A percentile compares a stretch with the other conserved stretches of the same genome.
These are phyloP conservation scores for Parambassis ranga DNA, from an alignment of 2,797 vertebrate species.

Conservation along the genomic window DNA sequence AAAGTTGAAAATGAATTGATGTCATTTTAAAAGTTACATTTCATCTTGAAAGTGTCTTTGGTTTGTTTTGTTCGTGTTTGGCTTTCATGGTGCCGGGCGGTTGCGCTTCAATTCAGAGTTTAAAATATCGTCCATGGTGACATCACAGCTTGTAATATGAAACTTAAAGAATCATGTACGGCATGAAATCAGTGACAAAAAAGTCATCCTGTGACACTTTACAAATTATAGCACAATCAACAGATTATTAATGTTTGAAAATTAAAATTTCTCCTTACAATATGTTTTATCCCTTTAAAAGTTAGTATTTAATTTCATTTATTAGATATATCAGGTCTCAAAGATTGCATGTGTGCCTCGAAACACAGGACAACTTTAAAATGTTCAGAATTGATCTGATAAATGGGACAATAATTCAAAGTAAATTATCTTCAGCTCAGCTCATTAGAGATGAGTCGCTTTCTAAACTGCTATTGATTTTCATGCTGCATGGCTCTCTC, in stretches of 20 bases:
- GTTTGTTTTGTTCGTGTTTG: too few species aligned
- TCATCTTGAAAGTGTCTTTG: neutral
- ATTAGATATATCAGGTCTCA: too few species aligned
- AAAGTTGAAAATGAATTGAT: neutral
- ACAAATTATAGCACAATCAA: neutral
- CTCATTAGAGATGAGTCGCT: slow-evolving; percentile 82
- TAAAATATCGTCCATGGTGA: too few species aligned
- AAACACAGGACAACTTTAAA: slow-evolving; percentile 10
- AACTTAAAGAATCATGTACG: too few species aligned
- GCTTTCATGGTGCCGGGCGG: too few species aligned
- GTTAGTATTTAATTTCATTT: too few species aligned
- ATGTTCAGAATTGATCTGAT: slow-evolving; percentile 68
- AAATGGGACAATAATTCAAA: slow-evolving; percentile 71
- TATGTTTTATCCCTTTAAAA: too few species aligned
- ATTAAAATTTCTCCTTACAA: too few species aligned
- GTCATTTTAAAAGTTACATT: neutral
- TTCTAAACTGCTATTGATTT: slow-evolving; percentile 92
- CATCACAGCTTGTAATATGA: too few species aligned
- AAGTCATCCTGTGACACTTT: neutral
- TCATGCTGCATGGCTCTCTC: slow-evolving; percentile 14
- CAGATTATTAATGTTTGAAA: neutral
- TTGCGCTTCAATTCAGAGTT: too few species aligned
- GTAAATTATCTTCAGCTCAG: slow-evolving; percentile 66
- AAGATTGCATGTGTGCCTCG: neutral
- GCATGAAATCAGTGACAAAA: neutral